Percentiles rank a stretch among this genome's conserved stretches.
These are phyloP conservation scores for Pheosia gnoma DNA, from an alignment of 2,888 invertebrate genomes.

Conservation along the genomic window DNA sequence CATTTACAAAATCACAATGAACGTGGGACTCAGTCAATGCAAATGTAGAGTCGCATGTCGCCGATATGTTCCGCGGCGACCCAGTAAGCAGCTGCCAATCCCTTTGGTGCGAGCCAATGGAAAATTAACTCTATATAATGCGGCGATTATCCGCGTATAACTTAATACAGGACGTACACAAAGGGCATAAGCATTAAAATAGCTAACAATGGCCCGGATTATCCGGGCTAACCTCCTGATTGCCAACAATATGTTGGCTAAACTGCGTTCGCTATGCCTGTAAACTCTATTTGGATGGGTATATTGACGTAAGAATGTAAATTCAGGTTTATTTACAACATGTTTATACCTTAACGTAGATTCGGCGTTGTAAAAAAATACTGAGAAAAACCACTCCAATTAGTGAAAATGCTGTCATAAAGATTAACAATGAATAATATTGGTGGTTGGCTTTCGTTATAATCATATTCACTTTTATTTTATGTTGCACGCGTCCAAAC, in stretches of 20 bases:
- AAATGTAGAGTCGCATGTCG: constrained; percentile 32
- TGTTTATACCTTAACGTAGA: too few relatives aligned
- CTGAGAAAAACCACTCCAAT: too few relatives aligned
- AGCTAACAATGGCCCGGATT: constrained; percentile 79
- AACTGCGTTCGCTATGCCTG: constrained; percentile 49
- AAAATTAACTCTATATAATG: constrained; percentile 82
- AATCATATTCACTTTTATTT: too few relatives aligned
- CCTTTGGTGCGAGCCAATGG: constrained; percentile 65
- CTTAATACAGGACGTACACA: constrained; percentile 79
- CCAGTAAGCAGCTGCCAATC: constrained; percentile 73
- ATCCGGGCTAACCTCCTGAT: constrained; percentile 71
- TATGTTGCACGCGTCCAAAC: too few relatives aligned
- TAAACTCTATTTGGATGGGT: constrained; percentile 16
- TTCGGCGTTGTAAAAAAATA: too few relatives aligned
- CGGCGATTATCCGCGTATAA: constrained; percentile 82
- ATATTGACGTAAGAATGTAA: constrained; percentile 2
- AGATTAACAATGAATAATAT: too few relatives aligned
- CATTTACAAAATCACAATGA: constrained; percentile 19
- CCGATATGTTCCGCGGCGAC: constrained; percentile 56
- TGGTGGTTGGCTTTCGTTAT: too few relatives aligned
- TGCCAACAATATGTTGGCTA: constrained; percentile 61
- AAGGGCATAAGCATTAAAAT: constrained; percentile 81
- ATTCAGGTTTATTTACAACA: background rate
- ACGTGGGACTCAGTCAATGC: constrained; percentile 16
- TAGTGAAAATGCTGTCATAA: too few relatives aligned